phyloP scores from a whole-genome alignment of 2,113 vertebrate genomes.

The Podiceps cristatus region DNA sequence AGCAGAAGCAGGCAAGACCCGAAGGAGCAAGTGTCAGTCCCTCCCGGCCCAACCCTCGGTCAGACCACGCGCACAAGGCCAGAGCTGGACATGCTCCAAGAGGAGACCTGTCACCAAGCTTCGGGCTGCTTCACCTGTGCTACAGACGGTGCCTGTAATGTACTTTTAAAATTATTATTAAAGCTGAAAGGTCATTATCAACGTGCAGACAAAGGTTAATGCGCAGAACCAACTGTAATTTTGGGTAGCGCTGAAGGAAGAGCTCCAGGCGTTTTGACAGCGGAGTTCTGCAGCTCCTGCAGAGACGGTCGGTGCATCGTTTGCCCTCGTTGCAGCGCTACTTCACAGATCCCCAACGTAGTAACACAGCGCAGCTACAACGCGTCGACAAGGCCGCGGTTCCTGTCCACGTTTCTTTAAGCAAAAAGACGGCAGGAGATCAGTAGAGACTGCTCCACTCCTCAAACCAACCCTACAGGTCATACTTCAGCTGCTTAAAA shows the following conservation, averaged over 20 bases:
- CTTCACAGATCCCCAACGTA: not conserved
- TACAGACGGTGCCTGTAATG: not conserved
- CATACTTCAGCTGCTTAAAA: not conserved
- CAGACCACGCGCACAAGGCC: accelerated
- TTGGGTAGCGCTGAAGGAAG: not conserved
- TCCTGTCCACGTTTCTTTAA: not conserved
- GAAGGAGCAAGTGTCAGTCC: not conserved
- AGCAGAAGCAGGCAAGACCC: not conserved
- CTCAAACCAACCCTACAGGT: not conserved
- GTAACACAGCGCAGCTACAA: not conserved
- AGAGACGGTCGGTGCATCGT: not conserved
- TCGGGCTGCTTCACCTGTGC: not conserved
- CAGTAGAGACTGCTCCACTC: not conserved
- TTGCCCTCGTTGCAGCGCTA: accelerated
- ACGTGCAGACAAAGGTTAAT: not conserved
- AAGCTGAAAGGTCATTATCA: not conserved
- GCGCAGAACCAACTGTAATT: accelerated
- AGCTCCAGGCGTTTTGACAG: not conserved
- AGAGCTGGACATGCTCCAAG: accelerated
- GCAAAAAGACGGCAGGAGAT: not conserved
- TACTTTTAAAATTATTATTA: not conserved
- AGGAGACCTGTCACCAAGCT: not conserved
- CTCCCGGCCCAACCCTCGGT: accelerated
- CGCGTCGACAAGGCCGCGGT: accelerated
- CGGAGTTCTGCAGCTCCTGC: not conserved